Evolutionary conservation across 2,113 vertebrate species (phyloP), one percentile per base, ranked within the genome.

Genomic region (Dascyllus trimaculatus): DNA sequence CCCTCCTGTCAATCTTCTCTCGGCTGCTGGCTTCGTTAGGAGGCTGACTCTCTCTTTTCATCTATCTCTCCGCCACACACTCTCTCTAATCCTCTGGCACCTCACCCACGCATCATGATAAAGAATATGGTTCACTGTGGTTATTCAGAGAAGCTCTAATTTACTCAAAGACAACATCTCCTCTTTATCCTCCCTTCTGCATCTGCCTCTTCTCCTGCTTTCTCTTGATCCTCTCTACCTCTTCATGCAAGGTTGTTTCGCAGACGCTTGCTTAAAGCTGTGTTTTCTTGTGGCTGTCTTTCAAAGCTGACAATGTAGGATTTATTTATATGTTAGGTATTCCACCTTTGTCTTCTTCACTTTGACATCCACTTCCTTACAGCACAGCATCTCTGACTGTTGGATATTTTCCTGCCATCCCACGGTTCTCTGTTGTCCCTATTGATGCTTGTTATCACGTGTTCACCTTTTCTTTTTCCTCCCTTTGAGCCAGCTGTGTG

Each of bases 111-210:
- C 82, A 77, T 74, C 53, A 26, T 53, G 80, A 84, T 84, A 74
- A 85, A 86, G 63, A 82, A 81, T 81, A 70, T 63, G 63, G 70
- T 72, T 86, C 51, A 78, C 66, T 51, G 68, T 80, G 59, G 76
- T 88, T 85, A 85, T 88, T 89, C 82, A 86, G 71, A 79, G 71
- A 72, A 79, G 75, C 81, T 86, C 87, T 80, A 87, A 89, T 87
- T 90, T 88, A 85, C 82, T 88, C 80, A 74, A 78, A 86, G 75
- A 82, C 81, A 70, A 80, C 81, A 52, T 81, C 49, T 71, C 54
- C 24, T 25, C 17, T 52, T 71, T 53, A 32, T 19, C 19, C 7
- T 51, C 48, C 10, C 48, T 74, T 38, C 63, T 64, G 51, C 84
- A 71, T 70, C 54, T 78, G 73, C 66, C 26, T 62, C 35, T 40